Evolutionary conservation across 2,888 invertebrate species (phyloP), one percentile per base, ranked within the genome.

Genomic region (Teleiodes luculella): DNA sequence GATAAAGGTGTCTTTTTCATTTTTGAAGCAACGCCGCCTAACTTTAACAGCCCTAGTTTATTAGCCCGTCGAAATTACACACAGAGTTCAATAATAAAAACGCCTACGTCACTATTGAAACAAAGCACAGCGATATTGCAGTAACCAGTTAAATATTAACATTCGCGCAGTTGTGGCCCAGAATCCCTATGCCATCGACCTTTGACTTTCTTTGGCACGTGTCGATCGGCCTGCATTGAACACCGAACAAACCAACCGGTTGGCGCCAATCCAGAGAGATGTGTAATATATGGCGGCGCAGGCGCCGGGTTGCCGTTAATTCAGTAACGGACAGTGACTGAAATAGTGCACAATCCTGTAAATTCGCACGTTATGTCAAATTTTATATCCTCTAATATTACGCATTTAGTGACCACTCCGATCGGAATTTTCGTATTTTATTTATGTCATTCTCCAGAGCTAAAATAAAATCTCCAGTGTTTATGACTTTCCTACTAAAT

Each of bases 201-300:
- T 85, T 82, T 80, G 84, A 78, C 85, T 86, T 86, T 86, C 80
- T 79, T 78, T 79, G 80, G 83, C 81, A 76, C 73, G 72, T 76
- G 70, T 76, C 75, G 74, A 76, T 70, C 72, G 43, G 28, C 70
- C 63, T 65, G 37, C 48, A 37, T 70, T 74, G 73, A 76, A 73
- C 69, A 67, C 13, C 13, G 24, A 43, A 28, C 24, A 20, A 13
- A n/a, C 43, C n/a, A 28, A n/a, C 28, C 43, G 67, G 63, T 80
- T 88, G 88, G 88, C 85, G 57, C 47, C 18, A 47, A 54, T 79
- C 88, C 88, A 88, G 80, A 68, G 68, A 78, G 79, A 78, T 74
- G 80, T 74, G 80, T 78, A 81, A 86, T 80, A 86, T 84, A 87
- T 81, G 85, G 80, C 77, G 66, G 68, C 72, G 69, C 70, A 70